A percentile compares a stretch with the other conserved stretches of the same genome.
Conservation (phyloP, 2,797 vertebrate species). For the Pseudotriccus pelzelni region DNA sequence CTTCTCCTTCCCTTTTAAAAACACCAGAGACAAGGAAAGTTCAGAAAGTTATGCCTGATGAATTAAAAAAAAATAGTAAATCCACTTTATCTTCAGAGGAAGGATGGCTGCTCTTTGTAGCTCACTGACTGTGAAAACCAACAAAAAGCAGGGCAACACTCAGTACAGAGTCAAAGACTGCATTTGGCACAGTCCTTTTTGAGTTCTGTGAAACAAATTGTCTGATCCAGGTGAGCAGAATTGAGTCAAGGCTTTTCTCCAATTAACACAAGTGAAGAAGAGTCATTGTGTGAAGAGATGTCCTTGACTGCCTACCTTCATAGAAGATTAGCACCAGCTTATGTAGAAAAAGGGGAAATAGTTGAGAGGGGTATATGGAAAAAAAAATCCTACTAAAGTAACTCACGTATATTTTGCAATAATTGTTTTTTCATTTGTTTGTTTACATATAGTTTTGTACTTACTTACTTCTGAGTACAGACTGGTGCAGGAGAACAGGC, state of each 20-base stretch:
- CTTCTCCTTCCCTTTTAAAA: neutral
- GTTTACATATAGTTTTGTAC: neutral
- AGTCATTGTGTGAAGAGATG: neutral
- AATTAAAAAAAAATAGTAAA: neutral
- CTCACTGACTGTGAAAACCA: neutral
- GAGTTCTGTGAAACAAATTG: neutral
- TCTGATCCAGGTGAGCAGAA: neutral
- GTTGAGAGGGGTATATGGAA: neutral
- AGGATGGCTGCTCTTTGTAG: neutral
- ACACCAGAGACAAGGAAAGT: neutral
- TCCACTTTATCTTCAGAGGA: neutral
- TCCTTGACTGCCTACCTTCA: neutral
- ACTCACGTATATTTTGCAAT: neutral
- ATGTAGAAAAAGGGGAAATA: neutral
- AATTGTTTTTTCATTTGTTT: neutral
- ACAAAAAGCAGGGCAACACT: neutral
- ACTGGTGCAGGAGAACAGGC: neutral
- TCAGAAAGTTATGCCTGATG: neutral
- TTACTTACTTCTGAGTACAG: neutral
- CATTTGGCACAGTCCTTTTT: neutral
- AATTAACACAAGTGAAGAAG: neutral
- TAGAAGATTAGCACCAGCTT: neutral
- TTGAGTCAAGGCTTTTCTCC: neutral
- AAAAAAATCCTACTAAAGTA: neutral
- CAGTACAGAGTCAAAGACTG: neutral